phyloP scores from a whole-genome alignment of 2,888 invertebrate genomes.

The Sarcophaga carnaria region DNA sequence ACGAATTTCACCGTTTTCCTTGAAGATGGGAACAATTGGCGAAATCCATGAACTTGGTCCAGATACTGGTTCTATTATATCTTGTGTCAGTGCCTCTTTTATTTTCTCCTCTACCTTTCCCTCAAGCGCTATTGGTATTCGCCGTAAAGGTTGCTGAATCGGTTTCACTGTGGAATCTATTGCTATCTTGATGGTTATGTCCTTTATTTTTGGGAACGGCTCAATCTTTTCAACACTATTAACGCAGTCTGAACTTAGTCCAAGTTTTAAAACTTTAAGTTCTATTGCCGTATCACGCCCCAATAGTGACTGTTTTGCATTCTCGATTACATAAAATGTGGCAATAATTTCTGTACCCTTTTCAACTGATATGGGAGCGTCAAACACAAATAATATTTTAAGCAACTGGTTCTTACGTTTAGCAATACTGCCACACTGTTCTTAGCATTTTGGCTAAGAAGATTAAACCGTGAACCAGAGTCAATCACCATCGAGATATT shows the following conservation, averaged over 20 bases:
- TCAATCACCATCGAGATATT: too few species aligned
- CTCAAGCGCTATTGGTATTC: too few species aligned
- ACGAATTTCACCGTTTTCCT: not conserved
- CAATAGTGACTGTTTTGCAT: slow-evolving; percentile 38
- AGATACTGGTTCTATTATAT: slow-evolving; percentile 4
- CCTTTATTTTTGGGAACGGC: not conserved
- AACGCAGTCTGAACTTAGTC: slow-evolving; percentile 9
- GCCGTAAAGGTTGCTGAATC: not conserved
- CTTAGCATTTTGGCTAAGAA: too few species aligned
- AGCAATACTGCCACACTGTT: not conserved
- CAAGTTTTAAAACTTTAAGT: slow-evolving; percentile 45
- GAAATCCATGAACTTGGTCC: slow-evolving; percentile 2
- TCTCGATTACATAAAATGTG: too few species aligned
- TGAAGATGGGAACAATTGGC: not conserved
- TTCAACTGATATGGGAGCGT: not conserved
- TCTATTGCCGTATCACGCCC: slow-evolving; percentile 49
- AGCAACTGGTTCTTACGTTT: not conserved
- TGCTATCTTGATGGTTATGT: not conserved
- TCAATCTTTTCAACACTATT: slow-evolving; percentile 2
- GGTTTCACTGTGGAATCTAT: not conserved
- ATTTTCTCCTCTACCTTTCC: too few species aligned
- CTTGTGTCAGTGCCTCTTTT: not conserved
- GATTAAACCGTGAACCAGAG: too few species aligned
- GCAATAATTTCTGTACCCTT: slow-evolving; percentile 20
- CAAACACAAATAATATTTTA: too few species aligned